Evolutionary conservation across 2,113 vertebrate species (phyloP).

Genomic region (rabbit (Oryctolagus cuniculus)): DNA sequence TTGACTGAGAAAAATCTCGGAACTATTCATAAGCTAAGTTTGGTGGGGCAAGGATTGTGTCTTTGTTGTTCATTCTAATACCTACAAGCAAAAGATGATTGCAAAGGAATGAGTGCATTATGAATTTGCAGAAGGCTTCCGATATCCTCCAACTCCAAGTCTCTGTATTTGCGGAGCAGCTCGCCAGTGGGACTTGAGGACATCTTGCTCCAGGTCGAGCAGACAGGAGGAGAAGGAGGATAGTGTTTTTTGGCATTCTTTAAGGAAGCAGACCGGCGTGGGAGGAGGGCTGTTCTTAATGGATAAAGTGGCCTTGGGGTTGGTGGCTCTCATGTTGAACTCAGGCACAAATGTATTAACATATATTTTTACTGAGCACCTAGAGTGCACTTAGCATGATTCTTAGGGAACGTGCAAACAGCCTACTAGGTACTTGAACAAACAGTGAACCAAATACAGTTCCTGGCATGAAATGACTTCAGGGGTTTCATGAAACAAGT

Average conservation of each 20-base stretch:
- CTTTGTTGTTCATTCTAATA: constrained; percentile 1
- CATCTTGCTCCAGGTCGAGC: background rate
- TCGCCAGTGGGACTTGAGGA: background rate
- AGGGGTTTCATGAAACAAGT: background rate
- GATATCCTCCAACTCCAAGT: background rate
- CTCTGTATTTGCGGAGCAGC: background rate
- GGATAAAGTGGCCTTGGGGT: background rate
- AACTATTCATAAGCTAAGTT: background rate
- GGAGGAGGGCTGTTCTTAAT: background rate
- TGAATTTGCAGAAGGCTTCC: background rate
- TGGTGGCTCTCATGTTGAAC: background rate
- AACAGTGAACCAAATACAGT: background rate
- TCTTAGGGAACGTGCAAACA: background rate
- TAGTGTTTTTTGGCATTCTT: background rate
- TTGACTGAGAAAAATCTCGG: background rate
- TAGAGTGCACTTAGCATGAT: background rate
- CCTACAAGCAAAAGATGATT: constrained; percentile 2
- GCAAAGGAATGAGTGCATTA: background rate
- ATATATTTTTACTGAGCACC: background rate
- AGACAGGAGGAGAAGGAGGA: background rate
- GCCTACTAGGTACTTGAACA: background rate
- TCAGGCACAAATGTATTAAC: background rate
- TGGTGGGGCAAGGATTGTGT: background rate
- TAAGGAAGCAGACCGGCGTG: background rate
- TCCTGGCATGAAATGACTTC: background rate